phyloP scores from a whole-genome alignment of 2,888 invertebrate genomes.

The Aleiodes testaceus region DNA sequence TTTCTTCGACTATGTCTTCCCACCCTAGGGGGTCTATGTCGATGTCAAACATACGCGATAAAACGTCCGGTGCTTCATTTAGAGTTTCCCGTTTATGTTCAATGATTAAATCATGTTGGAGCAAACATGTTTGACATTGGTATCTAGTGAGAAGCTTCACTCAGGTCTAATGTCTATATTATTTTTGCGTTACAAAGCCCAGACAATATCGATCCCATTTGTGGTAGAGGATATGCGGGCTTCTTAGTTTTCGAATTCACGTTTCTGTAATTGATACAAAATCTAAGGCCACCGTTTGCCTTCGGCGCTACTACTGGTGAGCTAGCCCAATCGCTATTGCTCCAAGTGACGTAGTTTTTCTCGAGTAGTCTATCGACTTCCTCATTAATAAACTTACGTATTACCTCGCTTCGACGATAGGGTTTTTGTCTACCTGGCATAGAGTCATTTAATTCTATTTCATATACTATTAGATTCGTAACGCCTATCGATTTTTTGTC shows the following conservation, averaged over 20 bases:
- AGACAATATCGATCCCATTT: constrained; percentile 45
- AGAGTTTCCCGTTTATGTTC: constrained; percentile 27
- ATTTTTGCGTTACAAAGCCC: constrained; percentile 42
- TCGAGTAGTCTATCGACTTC: constrained; percentile 38
- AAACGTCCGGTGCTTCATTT: constrained; percentile 41
- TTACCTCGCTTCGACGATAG: constrained; percentile 28
- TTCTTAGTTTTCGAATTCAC: constrained; percentile 41
- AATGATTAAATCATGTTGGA: constrained; percentile 35
- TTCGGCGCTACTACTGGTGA: constrained; percentile 43
- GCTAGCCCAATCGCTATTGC: constrained; percentile 45
- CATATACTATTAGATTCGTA: constrained; percentile 36
- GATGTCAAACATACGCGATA: constrained; percentile 34
- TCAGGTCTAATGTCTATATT: constrained; percentile 44
- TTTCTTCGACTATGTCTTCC: constrained; percentile 27
- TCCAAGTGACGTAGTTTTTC: constrained; percentile 34
- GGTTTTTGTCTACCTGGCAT: constrained; percentile 40
- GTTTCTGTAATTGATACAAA: constrained; percentile 43
- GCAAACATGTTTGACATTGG: constrained; percentile 41
- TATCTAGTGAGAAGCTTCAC: constrained; percentile 46
- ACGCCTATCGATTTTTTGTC: constrained; percentile 30
- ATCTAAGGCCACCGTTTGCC: constrained; percentile 28
- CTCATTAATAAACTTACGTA: constrained; percentile 35
- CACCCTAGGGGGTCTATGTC: constrained; percentile 37
- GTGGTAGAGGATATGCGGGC: constrained; percentile 42
- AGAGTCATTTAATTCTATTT: constrained; percentile 38